A percentile compares a stretch with the other conserved stretches of the same genome.
phyloP scores from a whole-genome alignment of 30 jellyfish, hydroid and myxozoan genomes.

The Aurelia sp. region DNA sequence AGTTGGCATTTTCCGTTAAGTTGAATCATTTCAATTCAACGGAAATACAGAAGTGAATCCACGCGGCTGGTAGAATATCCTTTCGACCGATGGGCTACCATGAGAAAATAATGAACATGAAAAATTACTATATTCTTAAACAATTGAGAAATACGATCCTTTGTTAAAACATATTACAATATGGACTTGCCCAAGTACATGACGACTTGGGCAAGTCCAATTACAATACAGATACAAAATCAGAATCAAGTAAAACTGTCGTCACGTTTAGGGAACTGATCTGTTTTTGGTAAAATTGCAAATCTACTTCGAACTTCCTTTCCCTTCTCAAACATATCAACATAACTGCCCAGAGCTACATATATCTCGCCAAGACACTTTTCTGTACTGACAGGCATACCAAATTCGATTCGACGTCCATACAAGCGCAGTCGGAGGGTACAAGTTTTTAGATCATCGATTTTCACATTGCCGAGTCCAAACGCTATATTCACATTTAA shows the following conservation, averaged over 20 bases:
- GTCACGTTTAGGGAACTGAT: slow-evolving; percentile 30
- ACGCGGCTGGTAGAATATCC: too few species aligned
- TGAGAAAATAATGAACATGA: too few species aligned
- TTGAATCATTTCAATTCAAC: too few species aligned
- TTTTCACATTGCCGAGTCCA: slow-evolving; percentile 8
- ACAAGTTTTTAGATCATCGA: slow-evolving; percentile 18
- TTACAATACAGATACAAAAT: too few species aligned
- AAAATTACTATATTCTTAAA: too few species aligned
- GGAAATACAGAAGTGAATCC: too few species aligned
- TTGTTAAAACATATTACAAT: too few species aligned
- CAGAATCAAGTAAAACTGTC: slow-evolving; percentile 3
- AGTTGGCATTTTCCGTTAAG: too few species aligned
- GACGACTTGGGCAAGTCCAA: too few species aligned
- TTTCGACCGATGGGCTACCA: too few species aligned
- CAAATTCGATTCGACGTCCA: slow-evolving; percentile 57
- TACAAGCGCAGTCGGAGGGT: slow-evolving; percentile 79
- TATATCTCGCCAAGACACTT: slow-evolving; percentile 74
- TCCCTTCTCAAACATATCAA: neutral
- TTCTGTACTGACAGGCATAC: slow-evolving; percentile 54
- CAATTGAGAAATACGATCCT: too few species aligned
- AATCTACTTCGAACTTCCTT: neutral
- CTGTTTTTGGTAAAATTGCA: slow-evolving; percentile 52
- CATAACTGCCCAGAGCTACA: slow-evolving; percentile 6
- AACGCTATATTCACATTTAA: neutral
- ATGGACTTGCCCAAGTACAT: too few species aligned